phyloP scores from a whole-genome alignment of 2,797 vertebrate genomes.

The Myoxocephalus aenaeus region DNA sequence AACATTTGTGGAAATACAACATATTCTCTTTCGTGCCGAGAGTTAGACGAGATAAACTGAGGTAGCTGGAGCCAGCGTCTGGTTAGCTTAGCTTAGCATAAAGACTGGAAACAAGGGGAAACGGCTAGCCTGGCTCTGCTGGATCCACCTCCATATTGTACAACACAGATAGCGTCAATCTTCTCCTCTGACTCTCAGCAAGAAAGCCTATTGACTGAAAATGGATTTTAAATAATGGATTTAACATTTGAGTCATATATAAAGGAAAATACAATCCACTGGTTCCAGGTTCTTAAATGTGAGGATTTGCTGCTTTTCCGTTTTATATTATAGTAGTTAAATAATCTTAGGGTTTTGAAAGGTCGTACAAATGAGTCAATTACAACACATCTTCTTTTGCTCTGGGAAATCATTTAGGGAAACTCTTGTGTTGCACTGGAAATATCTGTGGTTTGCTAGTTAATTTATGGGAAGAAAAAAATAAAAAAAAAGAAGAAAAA shows the following conservation, averaged over 20 bases:
- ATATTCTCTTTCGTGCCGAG: background rate
- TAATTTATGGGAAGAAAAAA: constrained; percentile 30
- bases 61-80: background rate
- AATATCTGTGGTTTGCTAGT: constrained; percentile 14
- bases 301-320: background rate
- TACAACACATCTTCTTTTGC: background rate
- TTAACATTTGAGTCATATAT: background rate
- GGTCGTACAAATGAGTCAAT: background rate
- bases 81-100: background rate
- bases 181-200: background rate
- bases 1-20: background rate
- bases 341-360: background rate
- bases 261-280: background rate
- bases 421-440: background rate
- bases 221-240: too few species aligned
- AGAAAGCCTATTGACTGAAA: background rate
- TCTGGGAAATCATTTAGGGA: background rate
- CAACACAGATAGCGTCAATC: background rate
- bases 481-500: constrained; percentile 1
- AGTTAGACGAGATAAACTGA: background rate
- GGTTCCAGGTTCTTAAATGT: background rate
- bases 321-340: background rate
- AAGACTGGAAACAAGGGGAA: background rate
- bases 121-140: background rate
- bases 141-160: background rate